These are phyloP conservation scores for Baccha elongata DNA, from an alignment of 2,888 invertebrate species.

Conservation along the genomic window DNA sequence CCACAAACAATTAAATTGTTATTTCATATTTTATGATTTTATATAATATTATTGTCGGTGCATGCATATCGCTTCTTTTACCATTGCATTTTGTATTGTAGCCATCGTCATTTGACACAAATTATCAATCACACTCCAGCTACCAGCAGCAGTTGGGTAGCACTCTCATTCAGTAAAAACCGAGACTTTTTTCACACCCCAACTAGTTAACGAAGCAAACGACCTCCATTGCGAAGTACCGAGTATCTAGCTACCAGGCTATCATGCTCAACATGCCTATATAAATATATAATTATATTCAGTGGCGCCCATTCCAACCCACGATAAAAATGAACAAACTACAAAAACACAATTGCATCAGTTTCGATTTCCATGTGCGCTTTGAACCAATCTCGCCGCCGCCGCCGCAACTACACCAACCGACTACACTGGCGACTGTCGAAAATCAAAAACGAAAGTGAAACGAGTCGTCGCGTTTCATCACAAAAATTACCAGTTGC, in stretches of 20 bases:
- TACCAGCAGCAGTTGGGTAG: too few species aligned
- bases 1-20: too few species aligned
- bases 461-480: slow-evolving; percentile 74
- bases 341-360: background rate
- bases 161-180: too few species aligned
- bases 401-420: too few species aligned
- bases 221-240: slow-evolving; percentile 67
- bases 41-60: too few species aligned
- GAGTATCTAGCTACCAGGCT: slow-evolving; percentile 68
- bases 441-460: slow-evolving; percentile 71
- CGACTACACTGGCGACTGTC: slow-evolving; percentile 62
- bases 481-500: slow-evolving; percentile 64
- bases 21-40: too few species aligned
- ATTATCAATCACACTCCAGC: too few species aligned
- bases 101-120: too few species aligned
- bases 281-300: background rate
- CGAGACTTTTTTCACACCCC: background rate
- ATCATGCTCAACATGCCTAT: slow-evolving; percentile 10
- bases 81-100: too few species aligned
- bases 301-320: background rate
- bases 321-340: too few species aligned
- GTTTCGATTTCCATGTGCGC: background rate
- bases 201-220: slow-evolving; percentile 10
- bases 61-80: too few species aligned
- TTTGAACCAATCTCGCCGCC: slow-evolving; percentile 44